Conservation (phyloP, 2,797 vertebrate genomes). For the Hafferia zeledoni region DNA sequence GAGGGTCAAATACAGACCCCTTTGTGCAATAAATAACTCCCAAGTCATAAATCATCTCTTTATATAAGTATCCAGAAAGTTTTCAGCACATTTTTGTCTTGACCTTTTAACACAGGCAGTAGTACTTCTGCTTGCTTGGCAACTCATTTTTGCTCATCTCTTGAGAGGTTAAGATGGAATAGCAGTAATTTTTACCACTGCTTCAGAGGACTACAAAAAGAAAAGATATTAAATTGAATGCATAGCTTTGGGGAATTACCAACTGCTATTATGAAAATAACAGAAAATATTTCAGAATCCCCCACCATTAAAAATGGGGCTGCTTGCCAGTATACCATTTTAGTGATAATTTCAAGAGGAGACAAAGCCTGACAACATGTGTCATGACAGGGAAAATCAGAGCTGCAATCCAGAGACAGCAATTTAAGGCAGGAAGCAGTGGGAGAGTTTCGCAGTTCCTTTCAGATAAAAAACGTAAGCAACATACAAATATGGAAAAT, state of each 20-base stretch:
- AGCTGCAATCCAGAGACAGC: slow-evolving; percentile 2
- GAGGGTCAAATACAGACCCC: background rate
- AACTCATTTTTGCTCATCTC: slow-evolving; percentile 28
- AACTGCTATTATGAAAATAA: background rate
- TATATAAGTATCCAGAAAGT: background rate
- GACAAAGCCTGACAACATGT: background rate
- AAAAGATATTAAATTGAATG: background rate
- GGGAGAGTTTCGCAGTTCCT: slow-evolving; percentile 15
- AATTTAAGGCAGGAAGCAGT: slow-evolving; percentile 29
- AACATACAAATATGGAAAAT: background rate
- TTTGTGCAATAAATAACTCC: background rate
- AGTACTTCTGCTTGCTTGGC: slow-evolving; percentile 5
- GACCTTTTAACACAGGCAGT: slow-evolving; percentile 2
- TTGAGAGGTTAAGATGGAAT: slow-evolving; percentile 15
- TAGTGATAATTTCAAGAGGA: slow-evolving; percentile 1
- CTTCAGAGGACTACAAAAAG: background rate
- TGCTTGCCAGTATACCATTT: background rate
- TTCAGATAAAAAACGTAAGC: background rate
- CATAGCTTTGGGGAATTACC: slow-evolving; percentile 28
- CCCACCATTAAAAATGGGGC: background rate
- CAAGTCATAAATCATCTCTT: background rate
- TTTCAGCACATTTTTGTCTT: slow-evolving; percentile 25
- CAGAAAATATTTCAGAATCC: slow-evolving; percentile 27
- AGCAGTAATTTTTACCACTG: background rate
- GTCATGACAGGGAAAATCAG: slow-evolving; percentile 3